A percentile compares a stretch with the other conserved stretches of the same genome.
phyloP scores from a whole-genome alignment of 2,888 invertebrate species.

The Eupithecia exiguata region DNA sequence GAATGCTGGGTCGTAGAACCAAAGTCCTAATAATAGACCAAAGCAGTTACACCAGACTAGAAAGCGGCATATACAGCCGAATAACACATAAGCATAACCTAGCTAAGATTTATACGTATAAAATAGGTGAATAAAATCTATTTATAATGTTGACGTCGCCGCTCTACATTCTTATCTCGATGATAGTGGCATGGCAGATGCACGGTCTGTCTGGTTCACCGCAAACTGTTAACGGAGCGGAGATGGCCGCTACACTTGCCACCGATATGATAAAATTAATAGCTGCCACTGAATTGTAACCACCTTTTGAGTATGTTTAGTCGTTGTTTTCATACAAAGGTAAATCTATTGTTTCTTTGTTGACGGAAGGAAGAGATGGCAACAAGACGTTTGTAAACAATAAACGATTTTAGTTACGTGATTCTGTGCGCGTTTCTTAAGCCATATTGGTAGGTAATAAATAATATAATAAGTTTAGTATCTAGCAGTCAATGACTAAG shows the following conservation, averaged over 20 bases:
- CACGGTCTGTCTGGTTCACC: constrained; percentile 31
- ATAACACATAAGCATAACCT: constrained; percentile 38
- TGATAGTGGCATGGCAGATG: constrained; percentile 69
- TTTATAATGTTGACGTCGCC: constrained; percentile 79
- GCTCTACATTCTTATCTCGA: constrained; percentile 79
- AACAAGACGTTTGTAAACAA: constrained; percentile 4
- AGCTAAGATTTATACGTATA: constrained; percentile 45
- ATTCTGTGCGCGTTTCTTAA: background rate
- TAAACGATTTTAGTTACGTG: background rate
- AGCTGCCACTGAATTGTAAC: background rate
- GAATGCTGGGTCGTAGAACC: constrained; percentile 50
- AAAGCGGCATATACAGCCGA: constrained; percentile 59
- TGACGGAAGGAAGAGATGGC: constrained; percentile 6
- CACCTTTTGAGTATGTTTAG: background rate
- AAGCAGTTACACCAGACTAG: constrained; percentile 61
- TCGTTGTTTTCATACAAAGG: background rate
- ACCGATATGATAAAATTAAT: background rate
- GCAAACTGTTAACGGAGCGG: constrained; percentile 18
- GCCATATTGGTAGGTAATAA: background rate
- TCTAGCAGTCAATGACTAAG: background rate
- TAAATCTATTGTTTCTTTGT: constrained; percentile 7
- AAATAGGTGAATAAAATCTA: constrained; percentile 74
- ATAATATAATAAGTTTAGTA: background rate
- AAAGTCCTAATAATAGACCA: constrained; percentile 57
- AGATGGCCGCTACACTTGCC: background rate